Evolutionary conservation across 1,140 invertebrate genomes (phyloP).

Genomic region (Rhyzopertha dominica): DNA sequence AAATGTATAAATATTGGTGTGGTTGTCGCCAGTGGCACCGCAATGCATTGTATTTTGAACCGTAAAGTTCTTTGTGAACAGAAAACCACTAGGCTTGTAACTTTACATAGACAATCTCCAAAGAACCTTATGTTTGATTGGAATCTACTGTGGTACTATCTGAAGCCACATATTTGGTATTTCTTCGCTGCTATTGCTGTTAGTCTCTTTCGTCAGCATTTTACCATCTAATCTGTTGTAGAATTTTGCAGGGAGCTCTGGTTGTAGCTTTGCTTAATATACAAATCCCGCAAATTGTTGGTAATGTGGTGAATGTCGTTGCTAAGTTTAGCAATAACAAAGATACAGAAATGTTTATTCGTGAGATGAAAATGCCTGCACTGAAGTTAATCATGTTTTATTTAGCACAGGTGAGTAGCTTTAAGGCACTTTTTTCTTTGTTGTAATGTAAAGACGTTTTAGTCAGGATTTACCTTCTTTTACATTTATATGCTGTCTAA

Average conservation of each 20-base stretch:
- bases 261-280: conserved; percentile 77
- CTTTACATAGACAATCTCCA: conserved; percentile 25
- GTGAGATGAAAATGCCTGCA: conserved; percentile 62
- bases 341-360: conserved; percentile 49
- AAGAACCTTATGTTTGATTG: conserved; percentile 55
- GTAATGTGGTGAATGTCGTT: conserved; percentile 72
- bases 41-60: no score
- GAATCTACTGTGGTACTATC: conserved; percentile 59
- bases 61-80: conserved; percentile 33
- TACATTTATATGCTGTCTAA: conserved; percentile 83
- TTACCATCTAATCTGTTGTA: conserved; percentile 1
- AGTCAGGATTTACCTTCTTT: conserved; percentile 81
- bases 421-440: conserved; percentile 13
- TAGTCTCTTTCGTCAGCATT: conserved; percentile 33
- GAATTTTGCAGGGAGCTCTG: conserved; percentile 64
- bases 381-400: conserved; percentile 63
- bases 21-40: no score
- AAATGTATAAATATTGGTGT: no score
- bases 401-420: conserved; percentile 60
- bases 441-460: conserved; percentile 33
- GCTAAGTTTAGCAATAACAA: conserved; percentile 50
- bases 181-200: conserved; percentile 53
- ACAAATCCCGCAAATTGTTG: conserved; percentile 70
- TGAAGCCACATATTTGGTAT: conserved; percentile 54
- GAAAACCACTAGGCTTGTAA: conserved; percentile 33